A percentile compares a stretch with the other conserved stretches of the same genome.
These are phyloP conservation scores for Endomychus coccineus DNA, from an alignment of 2,888 invertebrate genomes.

Conservation along the genomic window DNA sequence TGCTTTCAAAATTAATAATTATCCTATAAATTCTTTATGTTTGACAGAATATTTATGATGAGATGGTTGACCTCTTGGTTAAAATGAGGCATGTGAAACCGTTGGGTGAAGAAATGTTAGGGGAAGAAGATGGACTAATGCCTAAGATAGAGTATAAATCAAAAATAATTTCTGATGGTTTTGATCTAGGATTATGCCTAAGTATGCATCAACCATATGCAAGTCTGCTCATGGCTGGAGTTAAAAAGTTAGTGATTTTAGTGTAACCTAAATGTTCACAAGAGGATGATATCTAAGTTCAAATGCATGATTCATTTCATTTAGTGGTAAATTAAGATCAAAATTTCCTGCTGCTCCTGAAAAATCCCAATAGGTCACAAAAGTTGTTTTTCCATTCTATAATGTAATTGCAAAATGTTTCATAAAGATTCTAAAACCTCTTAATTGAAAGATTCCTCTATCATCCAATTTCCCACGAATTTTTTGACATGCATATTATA, in stretches of 20 bases:
- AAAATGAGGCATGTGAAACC: slow-evolving; percentile 36
- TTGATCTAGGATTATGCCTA: slow-evolving; percentile 69
- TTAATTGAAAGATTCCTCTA: too few species aligned
- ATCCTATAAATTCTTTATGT: background rate
- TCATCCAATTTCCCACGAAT: too few species aligned
- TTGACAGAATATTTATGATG: slow-evolving; percentile 28
- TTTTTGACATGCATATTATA: too few species aligned
- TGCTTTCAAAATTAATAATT: background rate
- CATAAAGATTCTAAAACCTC: too few species aligned
- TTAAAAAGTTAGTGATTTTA: slow-evolving; percentile 66
- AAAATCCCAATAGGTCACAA: too few species aligned
- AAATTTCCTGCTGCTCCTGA: too few species aligned
- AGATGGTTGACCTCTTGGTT: slow-evolving; percentile 32
- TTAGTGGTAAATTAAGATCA: too few species aligned
- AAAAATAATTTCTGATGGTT: slow-evolving; percentile 37
- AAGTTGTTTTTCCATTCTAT: too few species aligned
- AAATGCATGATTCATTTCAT: too few species aligned
- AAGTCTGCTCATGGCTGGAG: slow-evolving; percentile 82
- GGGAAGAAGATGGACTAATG: slow-evolving; percentile 29
- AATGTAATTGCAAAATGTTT: too few species aligned
- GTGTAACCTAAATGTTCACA: too few species aligned
- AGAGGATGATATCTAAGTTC: too few species aligned
- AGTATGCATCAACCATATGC: slow-evolving; percentile 98
- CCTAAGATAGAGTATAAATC: slow-evolving; percentile 31
- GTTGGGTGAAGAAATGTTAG: slow-evolving; percentile 25